Evolutionary conservation across 2,797 vertebrate species (phyloP), one percentile per base, ranked within the genome.

Genomic region (Cuculus canorus): DNA sequence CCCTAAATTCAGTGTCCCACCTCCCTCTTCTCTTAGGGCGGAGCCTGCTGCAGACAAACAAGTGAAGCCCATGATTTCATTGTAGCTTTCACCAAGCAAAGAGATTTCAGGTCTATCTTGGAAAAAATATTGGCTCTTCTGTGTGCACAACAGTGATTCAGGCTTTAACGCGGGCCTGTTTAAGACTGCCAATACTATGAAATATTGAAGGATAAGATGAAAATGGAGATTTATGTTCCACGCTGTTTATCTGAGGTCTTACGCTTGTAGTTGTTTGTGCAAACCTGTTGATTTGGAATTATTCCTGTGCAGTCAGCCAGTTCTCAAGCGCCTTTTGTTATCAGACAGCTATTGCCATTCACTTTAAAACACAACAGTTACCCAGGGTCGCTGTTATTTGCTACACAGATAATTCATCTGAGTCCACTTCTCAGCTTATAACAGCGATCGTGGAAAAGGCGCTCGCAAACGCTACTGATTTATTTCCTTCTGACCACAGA

Each of bases 291-390:
- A 7, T 50, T 28, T 24, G 21, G 6, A n/a, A 0, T 32, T 37
- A 14, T 6, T 24, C 30, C 48, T 39, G 17, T 7, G 82, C 21
- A 30, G 9, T 69, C 21, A 30, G 9, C 69, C 33, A 6, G 30
- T 60, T 48, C 54, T 52, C 32, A 5, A 17, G 73, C 24, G 43
- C 24, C 0, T 7, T 60, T 8, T 65, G 61, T 13, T 54, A 17
- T 10, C 8, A 39, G 72, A 13, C n/a, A 69, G 27, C 17, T 3
- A 0, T 5, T 19, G 39, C 50, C 2, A 0, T 43, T 60, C 27
- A 13, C 50, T 54, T 22, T 11, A 5, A 19, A 14, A 17, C 2
- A 3, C n/a, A 48, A 39, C 45, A 21, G 73, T 53, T 50, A 18
- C 73, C 12, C 61, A 37, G 66, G 33, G 21, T 16, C 27, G 39